Base-by-base conservation (phyloP, 2,888 invertebrate genomes). In the Dione vanillae region DNA sequence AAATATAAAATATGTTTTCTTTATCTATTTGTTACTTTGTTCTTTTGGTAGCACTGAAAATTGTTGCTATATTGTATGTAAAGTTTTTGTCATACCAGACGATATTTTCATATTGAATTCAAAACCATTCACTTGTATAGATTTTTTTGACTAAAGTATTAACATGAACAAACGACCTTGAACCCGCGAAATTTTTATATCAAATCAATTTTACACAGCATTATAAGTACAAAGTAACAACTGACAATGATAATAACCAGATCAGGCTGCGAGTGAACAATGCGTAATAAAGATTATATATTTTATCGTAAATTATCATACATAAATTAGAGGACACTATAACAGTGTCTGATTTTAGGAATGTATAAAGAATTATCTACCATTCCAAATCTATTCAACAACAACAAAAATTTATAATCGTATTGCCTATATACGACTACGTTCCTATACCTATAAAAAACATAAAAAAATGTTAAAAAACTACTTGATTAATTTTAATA, bases 241-340 rank as follows among this genome's bases (percentile, higher is more conserved):
- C 35, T 35, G 14, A 11, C 16, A 56, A 11, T 37, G 52, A 37
- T 56, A 56, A 43, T 14, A 59, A 9, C 20, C 20, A 14, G 20
- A 16, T n/a, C 58, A 43, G 19, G 12, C 10, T 58, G 11, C 41
- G 2, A 41, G 9, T 16, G 8, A 59, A 59, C 58, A 59, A 41
- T 59, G 59, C 43, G 59, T 59, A 43, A 43, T 59, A 43, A 59
- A 59, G 59, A 59, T 59, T 59, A 59, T 20, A 41, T 43, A 20
- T 12, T 8, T 20, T 37, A 68, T 64, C 49, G 27, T 19, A 69
- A 52, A 37, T 41, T 40, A 49, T 35, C 43, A 43, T 59, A 41
- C 8, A 59, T 20, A 59, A 52, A 65, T 61, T 61, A 65, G 16
- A 69, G 45, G 54, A 41, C 65, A 62, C 49, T 40, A 12, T 16